Percentiles rank a stretch among this genome's conserved stretches.
phyloP scores from a whole-genome alignment of 2,113 vertebrate species.

The Ceyx margarethae region DNA sequence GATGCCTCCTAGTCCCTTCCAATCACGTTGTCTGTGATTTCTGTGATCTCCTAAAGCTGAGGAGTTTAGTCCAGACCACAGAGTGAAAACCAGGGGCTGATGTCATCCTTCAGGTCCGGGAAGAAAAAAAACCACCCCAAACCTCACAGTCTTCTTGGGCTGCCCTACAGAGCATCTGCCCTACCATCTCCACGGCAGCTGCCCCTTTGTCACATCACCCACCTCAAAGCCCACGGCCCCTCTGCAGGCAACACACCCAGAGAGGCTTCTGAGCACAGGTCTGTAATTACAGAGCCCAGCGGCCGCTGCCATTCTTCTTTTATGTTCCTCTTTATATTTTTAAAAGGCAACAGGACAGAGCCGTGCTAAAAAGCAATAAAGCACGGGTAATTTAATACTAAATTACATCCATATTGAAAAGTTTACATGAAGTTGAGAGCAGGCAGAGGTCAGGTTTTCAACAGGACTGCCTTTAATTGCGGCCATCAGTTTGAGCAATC shows the following conservation, averaged over 20 bases:
- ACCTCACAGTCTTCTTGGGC: neutral
- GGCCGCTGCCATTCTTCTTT: constrained; percentile 79
- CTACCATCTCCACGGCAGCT: neutral
- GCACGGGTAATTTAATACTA: constrained; percentile 90
- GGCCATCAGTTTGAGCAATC: constrained; percentile 79
- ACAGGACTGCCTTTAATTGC: constrained; percentile 82
- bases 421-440: constrained; percentile 88
- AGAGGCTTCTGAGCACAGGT: constrained; percentile 70
- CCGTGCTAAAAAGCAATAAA: constrained; percentile 89
- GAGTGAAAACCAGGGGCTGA: neutral
- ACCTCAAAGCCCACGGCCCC: constrained; percentile 17
- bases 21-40: neutral
- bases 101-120: neutral
- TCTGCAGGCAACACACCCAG: constrained; percentile 50
- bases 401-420: constrained; percentile 96
- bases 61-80: neutral
- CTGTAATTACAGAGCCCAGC: constrained; percentile 78
- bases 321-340: constrained; percentile 76
- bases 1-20: neutral
- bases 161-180: neutral
- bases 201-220: neutral
- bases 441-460: constrained; percentile 83
- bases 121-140: neutral
- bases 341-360: constrained; percentile 78
- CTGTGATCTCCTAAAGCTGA: neutral